Conservation (phyloP, 2,888 invertebrate genomes). For the Lutraria lutraria region DNA sequence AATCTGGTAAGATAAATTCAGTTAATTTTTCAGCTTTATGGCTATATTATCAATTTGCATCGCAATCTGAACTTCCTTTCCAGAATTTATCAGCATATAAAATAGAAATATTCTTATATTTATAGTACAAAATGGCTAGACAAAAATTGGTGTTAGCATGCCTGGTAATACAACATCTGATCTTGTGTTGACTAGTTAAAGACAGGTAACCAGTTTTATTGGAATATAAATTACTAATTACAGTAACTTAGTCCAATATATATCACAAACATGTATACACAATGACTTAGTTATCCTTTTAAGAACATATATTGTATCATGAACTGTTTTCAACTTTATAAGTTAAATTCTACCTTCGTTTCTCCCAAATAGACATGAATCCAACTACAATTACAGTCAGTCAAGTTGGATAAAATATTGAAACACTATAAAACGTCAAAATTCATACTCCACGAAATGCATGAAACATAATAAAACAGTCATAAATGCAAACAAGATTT, state of each 20-base stretch:
- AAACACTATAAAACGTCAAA: neutral
- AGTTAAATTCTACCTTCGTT: neutral
- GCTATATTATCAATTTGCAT: no score
- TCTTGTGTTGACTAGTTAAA: neutral
- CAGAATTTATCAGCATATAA: neutral
- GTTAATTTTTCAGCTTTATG: no score
- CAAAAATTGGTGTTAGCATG: neutral
- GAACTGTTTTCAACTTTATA: no score
- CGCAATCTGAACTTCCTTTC: neutral
- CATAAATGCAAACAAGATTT: neutral
- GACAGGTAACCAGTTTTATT: neutral
- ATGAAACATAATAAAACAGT: constrained; percentile 6
- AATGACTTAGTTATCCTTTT: no score
- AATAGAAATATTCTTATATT: neutral
- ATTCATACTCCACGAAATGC: neutral
- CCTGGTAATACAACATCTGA: neutral
- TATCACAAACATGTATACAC: no score
- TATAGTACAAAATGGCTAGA: neutral
- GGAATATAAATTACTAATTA: neutral
- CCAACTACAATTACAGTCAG: neutral
- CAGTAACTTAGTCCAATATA: no score
- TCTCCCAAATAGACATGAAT: neutral
- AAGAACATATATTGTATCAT: no score
- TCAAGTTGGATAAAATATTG: neutral
- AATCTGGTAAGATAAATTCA: no score